phyloP scores from a whole-genome alignment of 2,888 invertebrate species.

The Mesoligia furuncula region DNA sequence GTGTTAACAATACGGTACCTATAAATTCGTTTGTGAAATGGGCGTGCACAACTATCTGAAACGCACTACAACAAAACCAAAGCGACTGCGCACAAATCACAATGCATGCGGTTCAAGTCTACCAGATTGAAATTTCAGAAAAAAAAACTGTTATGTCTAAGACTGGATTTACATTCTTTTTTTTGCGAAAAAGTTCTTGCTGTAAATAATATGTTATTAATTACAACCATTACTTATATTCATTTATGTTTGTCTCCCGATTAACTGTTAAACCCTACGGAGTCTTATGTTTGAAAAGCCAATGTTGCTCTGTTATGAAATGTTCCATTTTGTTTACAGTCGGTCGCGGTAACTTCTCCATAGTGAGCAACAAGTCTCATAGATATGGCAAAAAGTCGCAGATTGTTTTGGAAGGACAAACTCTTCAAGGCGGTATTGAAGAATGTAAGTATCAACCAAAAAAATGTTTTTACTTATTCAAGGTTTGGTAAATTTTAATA shows the following conservation, averaged over 20 bases:
- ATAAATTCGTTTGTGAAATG: slow-evolving; percentile 6
- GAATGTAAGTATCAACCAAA: slow-evolving; percentile 77
- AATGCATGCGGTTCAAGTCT: background rate
- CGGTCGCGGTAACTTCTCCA: slow-evolving; percentile 96
- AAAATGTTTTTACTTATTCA: background rate
- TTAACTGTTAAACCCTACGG: slow-evolving; percentile 27
- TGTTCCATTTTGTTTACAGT: slow-evolving; percentile 87
- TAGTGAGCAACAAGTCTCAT: slow-evolving; percentile 96
- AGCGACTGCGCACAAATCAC: background rate
- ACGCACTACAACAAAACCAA: background rate
- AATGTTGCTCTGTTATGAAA: slow-evolving; percentile 1
- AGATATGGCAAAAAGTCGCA: slow-evolving; percentile 95
- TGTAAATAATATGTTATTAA: slow-evolving; percentile 27
- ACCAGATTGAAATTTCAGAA: background rate
- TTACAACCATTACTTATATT: slow-evolving; percentile 28
- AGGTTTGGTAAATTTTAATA: background rate
- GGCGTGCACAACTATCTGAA: background rate
- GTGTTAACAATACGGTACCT: background rate
- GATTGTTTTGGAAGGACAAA: slow-evolving; percentile 85
- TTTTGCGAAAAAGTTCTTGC: slow-evolving; percentile 5
- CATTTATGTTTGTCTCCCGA: slow-evolving; percentile 26
- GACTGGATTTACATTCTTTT: no score
- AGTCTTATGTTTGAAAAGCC: slow-evolving; percentile 2
- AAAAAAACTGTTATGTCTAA: slow-evolving; percentile 25
- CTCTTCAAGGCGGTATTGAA: slow-evolving; percentile 83